A percentile compares a stretch with the other conserved stretches of the same genome.
phyloP scores from a whole-genome alignment of 2,797 vertebrate genomes.

The Macropus fuliginosus region DNA sequence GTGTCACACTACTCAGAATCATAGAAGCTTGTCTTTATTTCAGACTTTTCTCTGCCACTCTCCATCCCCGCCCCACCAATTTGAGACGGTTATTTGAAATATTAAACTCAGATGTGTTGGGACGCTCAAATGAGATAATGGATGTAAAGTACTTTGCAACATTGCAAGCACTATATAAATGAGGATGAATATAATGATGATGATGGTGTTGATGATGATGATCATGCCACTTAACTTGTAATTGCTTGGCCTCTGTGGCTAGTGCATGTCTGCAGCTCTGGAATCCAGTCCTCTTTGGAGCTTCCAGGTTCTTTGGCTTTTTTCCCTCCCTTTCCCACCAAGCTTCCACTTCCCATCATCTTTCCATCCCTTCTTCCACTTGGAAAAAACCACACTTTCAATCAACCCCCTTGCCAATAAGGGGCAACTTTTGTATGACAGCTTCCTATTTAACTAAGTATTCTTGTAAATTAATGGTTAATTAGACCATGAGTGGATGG shows the following conservation, averaged over 20 bases:
- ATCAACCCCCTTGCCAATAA: not conserved
- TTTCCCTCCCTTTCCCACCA: not conserved
- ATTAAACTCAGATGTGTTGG: too few relatives aligned
- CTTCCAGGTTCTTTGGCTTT: not conserved
- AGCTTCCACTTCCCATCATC: not conserved
- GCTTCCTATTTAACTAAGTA: not conserved
- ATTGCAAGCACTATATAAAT: too few relatives aligned
- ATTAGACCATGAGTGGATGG: not conserved
- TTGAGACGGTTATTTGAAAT: not conserved
- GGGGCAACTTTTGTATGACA: not conserved
- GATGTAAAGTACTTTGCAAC: not conserved
- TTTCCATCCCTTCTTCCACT: not conserved
- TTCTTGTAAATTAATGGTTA: not conserved
- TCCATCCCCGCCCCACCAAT: not conserved
- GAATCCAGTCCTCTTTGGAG: not conserved
- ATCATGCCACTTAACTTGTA: too few relatives aligned
- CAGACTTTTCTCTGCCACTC: not conserved
- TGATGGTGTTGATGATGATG: too few relatives aligned
- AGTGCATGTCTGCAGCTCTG: not conserved
- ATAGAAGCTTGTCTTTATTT: not conserved
- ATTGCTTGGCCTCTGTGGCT: not conserved
- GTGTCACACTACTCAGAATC: too few relatives aligned
- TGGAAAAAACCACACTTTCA: not conserved
- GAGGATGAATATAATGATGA: too few relatives aligned
- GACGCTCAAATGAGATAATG: not conserved